Percentiles rank a stretch among this genome's conserved stretches.
These are phyloP conservation scores for Nothoprocta pentlandii DNA, from an alignment of 2,113 vertebrate genomes.

Conservation along the genomic window DNA sequence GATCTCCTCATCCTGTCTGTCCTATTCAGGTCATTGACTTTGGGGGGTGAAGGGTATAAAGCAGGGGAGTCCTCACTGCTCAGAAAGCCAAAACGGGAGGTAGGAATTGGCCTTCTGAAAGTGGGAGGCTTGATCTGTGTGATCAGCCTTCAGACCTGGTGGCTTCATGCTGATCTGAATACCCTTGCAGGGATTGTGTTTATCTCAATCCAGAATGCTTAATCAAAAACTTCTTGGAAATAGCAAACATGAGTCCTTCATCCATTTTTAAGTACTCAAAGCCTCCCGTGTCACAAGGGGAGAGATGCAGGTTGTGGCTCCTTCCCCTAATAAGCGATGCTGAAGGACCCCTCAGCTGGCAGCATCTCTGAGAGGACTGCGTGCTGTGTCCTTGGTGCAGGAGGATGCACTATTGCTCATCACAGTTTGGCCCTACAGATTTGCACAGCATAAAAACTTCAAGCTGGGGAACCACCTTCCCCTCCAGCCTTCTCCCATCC, in stretches of 20 bases:
- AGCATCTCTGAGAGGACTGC: not conserved
- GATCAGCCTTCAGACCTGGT: not conserved
- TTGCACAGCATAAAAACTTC: not conserved
- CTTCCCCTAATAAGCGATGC: not conserved
- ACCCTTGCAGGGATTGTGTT: not conserved
- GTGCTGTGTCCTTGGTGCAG: not conserved
- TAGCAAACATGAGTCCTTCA: not conserved
- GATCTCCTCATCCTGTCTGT: not conserved
- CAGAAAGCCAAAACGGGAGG: not conserved
- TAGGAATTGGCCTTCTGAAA: not conserved
- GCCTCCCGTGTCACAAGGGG: not conserved
- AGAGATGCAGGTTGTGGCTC: not conserved
- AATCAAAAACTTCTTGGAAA: not conserved
- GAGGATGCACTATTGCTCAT: not conserved
- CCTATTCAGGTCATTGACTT: not conserved
- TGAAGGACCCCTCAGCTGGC: not conserved
- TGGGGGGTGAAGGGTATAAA: not conserved
- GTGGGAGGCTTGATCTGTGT: not conserved
- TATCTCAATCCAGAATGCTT: not conserved
- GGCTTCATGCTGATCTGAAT: accelerated
- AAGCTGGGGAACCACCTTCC: not conserved
- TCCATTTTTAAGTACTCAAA: not conserved
- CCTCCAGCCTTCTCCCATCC: not conserved
- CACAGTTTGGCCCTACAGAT: not conserved
- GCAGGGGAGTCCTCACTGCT: accelerated